Evolutionary conservation across 2,888 invertebrate genomes (phyloP).

Genomic region (Nephrotoma flavescens): DNA sequence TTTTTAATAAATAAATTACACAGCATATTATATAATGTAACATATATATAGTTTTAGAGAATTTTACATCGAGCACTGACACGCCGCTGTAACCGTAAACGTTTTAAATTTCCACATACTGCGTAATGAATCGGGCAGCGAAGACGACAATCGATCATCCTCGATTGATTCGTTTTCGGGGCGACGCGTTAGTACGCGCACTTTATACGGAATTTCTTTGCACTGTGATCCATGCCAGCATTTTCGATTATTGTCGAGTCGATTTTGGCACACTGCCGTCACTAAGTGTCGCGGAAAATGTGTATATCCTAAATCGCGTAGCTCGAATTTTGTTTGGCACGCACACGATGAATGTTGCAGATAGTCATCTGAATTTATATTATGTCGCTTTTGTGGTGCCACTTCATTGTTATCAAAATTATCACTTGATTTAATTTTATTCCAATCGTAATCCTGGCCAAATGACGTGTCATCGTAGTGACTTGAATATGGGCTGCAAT

Average conservation of each 20-base stretch:
- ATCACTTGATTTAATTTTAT: background rate
- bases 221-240: conserved; percentile 27
- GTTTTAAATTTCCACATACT: conserved; percentile 26
- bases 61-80: conserved; percentile 22
- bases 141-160: conserved; percentile 17
- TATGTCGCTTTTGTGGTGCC: background rate
- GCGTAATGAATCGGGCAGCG: conserved; percentile 20
- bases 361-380: background rate
- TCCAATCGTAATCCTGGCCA: background rate
- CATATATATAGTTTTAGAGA: background rate
- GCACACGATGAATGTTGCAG: background rate
- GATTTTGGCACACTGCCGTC: conserved; percentile 25
- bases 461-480: background rate
- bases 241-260: background rate
- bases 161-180: conserved; percentile 16
- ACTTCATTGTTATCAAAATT: background rate
- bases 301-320: conserved; percentile 24
- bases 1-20: background rate
- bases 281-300: conserved; percentile 28
- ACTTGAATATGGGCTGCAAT: background rate
- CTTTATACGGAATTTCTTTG: conserved; percentile 27
- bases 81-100: conserved; percentile 28
- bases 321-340: conserved; percentile 18
- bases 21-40: background rate
- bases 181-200: conserved; percentile 23